A percentile compares a stretch with the other conserved stretches of the same genome.
These are phyloP conservation scores for Cryptosula pallasiana DNA, from an alignment of 2,888 invertebrate species.

Conservation along the genomic window DNA sequence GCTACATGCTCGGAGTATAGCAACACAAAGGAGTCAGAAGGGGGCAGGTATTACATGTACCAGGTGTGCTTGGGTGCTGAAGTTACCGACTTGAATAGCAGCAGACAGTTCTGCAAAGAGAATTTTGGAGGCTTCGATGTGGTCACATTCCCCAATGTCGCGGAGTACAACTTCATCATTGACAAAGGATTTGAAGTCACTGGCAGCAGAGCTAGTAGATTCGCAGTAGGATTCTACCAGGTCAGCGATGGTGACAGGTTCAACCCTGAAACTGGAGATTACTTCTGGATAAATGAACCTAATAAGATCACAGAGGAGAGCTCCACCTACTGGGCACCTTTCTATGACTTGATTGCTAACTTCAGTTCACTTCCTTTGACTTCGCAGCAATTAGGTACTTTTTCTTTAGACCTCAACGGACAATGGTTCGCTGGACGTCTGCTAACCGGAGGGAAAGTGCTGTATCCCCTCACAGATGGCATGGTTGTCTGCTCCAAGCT, in stretches of 20 bases:
- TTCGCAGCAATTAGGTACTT: not conserved
- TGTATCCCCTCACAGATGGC: too few species aligned
- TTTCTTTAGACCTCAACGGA: not conserved
- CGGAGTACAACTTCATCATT: not conserved
- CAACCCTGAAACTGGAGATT: not conserved
- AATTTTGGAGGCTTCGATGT: not conserved
- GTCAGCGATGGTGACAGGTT: not conserved
- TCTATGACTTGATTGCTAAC: not conserved
- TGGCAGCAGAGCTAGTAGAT: not conserved
- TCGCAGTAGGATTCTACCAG: not conserved
- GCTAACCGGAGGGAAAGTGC: too few species aligned
- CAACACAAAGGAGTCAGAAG: too few species aligned
- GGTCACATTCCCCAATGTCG: not conserved
- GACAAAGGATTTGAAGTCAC: too few species aligned
- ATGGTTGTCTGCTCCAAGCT: too few species aligned
- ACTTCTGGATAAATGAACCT: constrained; percentile 3
- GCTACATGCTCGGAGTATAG: too few species aligned
- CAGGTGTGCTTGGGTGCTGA: not conserved
- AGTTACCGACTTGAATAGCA: not conserved
- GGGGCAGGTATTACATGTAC: not conserved
- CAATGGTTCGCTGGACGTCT: not conserved
- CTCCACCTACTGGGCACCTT: not conserved
- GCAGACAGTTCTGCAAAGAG: not conserved
- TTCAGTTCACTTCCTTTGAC: not conserved
- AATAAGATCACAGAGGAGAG: not conserved